Conservation (phyloP, 35 echinoderm and acorn worm genomes). For the Acanthaster planci region DNA sequence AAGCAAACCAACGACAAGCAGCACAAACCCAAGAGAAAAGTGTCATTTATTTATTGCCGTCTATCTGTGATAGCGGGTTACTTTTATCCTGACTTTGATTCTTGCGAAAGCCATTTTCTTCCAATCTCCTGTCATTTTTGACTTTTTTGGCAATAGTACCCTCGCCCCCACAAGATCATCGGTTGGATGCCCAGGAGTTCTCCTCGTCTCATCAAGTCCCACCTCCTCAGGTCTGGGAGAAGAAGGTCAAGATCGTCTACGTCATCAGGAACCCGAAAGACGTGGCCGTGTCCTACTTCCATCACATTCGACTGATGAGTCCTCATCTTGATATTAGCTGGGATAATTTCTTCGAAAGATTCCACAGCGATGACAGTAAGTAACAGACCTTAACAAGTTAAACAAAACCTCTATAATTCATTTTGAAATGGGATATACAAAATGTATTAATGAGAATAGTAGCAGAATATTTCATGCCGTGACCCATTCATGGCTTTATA, state of each 20-base stretch:
- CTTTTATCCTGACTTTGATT: too few species aligned
- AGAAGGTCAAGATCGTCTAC: conserved; percentile 31
- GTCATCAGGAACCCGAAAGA: conserved; percentile 27
- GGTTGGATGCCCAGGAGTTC: not conserved
- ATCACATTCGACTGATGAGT: not conserved
- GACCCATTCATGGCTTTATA: too few species aligned
- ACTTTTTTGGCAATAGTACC: not conserved
- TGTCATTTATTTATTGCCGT: too few species aligned
- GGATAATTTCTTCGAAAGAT: not conserved
- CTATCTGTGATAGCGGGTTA: too few species aligned
- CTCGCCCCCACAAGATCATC: not conserved
- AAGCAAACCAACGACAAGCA: too few species aligned
- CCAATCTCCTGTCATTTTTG: too few species aligned
- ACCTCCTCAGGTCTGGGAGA: conserved; percentile 11
- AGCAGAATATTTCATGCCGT: too few species aligned
- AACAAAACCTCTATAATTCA: not conserved
- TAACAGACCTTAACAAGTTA: not conserved
- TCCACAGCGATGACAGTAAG: not conserved
- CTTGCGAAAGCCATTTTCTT: too few species aligned
- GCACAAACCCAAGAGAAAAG: too few species aligned
- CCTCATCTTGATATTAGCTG: not conserved
- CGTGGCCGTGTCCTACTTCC: not conserved
- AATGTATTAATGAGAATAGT: too few species aligned
- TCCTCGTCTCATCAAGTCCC: not conserved
- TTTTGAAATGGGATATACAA: not conserved